These are phyloP conservation scores for Austrolebias charrua DNA, from an alignment of 2,797 vertebrate species.

Conservation along the genomic window DNA sequence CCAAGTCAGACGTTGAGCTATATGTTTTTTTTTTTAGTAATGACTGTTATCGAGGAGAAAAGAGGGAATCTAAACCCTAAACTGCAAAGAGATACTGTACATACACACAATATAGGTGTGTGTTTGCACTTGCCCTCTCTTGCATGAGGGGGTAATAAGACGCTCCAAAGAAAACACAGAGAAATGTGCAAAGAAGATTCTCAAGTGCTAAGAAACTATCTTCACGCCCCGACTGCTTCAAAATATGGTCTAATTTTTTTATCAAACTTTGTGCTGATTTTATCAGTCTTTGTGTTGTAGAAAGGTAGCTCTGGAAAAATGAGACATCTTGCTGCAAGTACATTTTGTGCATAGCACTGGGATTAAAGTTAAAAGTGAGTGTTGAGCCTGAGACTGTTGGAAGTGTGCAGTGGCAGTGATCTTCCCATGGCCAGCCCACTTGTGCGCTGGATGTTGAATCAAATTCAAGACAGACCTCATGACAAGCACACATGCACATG, in stretches of 20 bases:
- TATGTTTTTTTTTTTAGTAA: constrained; percentile 47
- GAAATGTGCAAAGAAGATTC: constrained; percentile 48
- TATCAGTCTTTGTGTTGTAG: not conserved
- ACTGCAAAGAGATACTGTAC: constrained; percentile 36
- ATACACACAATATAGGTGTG: constrained; percentile 53
- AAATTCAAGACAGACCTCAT: constrained; percentile 26
- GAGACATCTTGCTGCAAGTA: constrained; percentile 39
- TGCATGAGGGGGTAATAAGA: constrained; percentile 17
- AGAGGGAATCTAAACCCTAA: constrained; percentile 37
- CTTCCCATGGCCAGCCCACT: constrained; percentile 36
- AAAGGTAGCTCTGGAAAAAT: constrained; percentile 23
- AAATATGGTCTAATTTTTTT: constrained; percentile 16
- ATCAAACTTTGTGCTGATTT: constrained; percentile 17
- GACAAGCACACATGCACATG: constrained; percentile 20
- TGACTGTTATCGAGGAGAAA: constrained; percentile 58
- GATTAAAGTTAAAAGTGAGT: constrained; percentile 15
- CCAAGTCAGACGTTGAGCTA: constrained; percentile 42
- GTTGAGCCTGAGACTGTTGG: constrained; percentile 31
- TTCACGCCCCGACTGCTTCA: constrained; percentile 17
- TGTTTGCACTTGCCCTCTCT: constrained; percentile 71
- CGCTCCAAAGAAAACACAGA: constrained; percentile 57
- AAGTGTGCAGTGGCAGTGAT: constrained; percentile 46
- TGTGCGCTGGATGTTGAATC: constrained; percentile 49
- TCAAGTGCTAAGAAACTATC: constrained; percentile 39
- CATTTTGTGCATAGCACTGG: not conserved